These are phyloP conservation scores for Muschampia plurimacula DNA, from an alignment of 2,888 invertebrate species.

Conservation along the genomic window DNA sequence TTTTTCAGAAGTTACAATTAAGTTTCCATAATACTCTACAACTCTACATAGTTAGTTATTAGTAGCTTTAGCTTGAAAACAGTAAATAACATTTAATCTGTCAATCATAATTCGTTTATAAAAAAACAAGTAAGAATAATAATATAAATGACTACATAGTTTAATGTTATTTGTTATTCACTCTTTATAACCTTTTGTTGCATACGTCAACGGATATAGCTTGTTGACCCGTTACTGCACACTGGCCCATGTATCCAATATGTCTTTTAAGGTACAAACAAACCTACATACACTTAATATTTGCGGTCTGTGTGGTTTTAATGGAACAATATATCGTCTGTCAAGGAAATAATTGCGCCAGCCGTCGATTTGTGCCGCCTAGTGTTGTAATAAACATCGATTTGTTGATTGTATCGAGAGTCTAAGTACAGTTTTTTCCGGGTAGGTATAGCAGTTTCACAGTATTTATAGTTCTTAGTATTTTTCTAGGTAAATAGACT, in stretches of 20 bases:
- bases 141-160: no score
- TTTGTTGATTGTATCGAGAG: slow-evolving; percentile 16
- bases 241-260: background rate
- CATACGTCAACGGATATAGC: slow-evolving; percentile 15
- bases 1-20: no score
- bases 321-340: slow-evolving; percentile 29
- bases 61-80: no score
- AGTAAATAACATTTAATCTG: no score
- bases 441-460: background rate
- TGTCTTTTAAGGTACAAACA: background rate
- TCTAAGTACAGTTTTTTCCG: background rate
- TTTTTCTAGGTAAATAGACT: no score
- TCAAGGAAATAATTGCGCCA: slow-evolving; percentile 32
- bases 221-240: slow-evolving; percentile 10
- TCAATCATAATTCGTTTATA: no score
- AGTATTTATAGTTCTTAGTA: no score
- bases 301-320: slow-evolving; percentile 35
- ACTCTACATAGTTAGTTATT: no score
- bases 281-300: slow-evolving; percentile 3
- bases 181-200: slow-evolving; percentile 6
- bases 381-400: slow-evolving; percentile 25
- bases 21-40: no score
- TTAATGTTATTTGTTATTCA: slow-evolving; percentile 2
- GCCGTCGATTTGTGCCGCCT: slow-evolving; percentile 28
- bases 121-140: no score